Conservation (phyloP, 2,888 invertebrate genomes). For the Heterodera filipjevi region DNA sequence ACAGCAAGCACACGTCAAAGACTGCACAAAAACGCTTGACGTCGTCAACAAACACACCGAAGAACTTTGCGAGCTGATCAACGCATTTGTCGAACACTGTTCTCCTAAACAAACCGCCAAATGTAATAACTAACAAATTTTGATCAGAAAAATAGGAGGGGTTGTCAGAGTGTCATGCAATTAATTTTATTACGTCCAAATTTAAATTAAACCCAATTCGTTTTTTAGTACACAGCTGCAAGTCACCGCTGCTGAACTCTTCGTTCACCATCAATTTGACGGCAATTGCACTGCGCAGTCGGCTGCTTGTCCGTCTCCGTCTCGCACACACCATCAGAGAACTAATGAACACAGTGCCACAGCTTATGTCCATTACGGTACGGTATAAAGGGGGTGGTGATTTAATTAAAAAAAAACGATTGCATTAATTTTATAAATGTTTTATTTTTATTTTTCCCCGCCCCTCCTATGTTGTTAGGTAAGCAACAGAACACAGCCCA, state of each 20-base stretch:
- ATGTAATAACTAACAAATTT: background rate
- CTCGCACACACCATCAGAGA: slow-evolving; percentile 38
- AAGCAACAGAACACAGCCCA: slow-evolving; percentile 1
- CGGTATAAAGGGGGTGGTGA: background rate
- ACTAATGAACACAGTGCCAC: slow-evolving; percentile 33
- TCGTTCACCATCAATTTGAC: slow-evolving; percentile 41
- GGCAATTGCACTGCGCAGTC: slow-evolving; percentile 38
- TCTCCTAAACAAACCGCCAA: slow-evolving; percentile 15
- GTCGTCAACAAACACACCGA: slow-evolving; percentile 28
- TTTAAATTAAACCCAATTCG: too few species aligned
- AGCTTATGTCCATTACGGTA: slow-evolving; percentile 35
- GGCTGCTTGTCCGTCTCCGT: slow-evolving; percentile 41
- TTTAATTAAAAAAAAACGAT: background rate
- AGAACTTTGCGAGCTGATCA: slow-evolving; percentile 38
- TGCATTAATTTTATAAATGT: background rate
- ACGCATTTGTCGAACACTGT: slow-evolving; percentile 36
- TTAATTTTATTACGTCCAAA: too few species aligned
- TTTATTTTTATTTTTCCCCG: slow-evolving; percentile 9
- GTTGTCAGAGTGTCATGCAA: background rate
- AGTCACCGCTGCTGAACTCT: slow-evolving; percentile 35
- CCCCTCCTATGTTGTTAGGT: background rate
- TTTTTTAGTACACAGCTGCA: slow-evolving; percentile 39
- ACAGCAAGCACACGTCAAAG: slow-evolving; percentile 13
- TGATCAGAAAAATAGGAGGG: too few species aligned
- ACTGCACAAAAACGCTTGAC: slow-evolving; percentile 24